Evolutionary conservation across 1,140 invertebrate species (phyloP).

Genomic region (Neodiprion lecontei): DNA sequence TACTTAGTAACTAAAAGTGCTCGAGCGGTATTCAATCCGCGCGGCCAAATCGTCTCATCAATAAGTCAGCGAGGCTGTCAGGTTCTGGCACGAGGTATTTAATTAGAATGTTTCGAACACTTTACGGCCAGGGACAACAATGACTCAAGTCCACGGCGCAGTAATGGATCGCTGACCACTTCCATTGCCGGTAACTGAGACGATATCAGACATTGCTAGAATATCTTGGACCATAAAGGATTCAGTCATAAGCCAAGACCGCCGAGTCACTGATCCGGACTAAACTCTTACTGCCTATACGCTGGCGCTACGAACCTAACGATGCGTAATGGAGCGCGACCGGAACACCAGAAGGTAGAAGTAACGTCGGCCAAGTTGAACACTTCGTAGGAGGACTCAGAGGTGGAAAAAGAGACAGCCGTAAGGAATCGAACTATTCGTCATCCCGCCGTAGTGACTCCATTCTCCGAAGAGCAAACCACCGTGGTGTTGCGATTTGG

Average conservation of each 20-base stretch:
- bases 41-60: background rate
- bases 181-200: background rate
- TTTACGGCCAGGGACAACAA: background rate
- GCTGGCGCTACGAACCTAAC: background rate
- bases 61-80: slow-evolving; percentile 2
- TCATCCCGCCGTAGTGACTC: background rate
- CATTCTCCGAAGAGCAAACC: background rate
- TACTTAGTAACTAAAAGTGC: background rate
- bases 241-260: background rate
- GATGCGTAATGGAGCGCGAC: background rate
- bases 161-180: background rate
- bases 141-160: background rate
- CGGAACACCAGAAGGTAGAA: background rate
- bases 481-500: background rate
- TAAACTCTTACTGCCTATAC: background rate
- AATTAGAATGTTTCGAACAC: background rate
- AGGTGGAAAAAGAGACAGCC: background rate
- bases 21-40: background rate
- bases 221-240: background rate
- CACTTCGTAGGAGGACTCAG: background rate
- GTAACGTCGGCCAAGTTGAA: background rate
- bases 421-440: background rate
- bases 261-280: background rate
- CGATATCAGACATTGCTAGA: background rate
- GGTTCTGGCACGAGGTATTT: background rate